Evolutionary conservation across 2,113 vertebrate genomes (phyloP).

Genomic region (Cryptotis parvus): DNA sequence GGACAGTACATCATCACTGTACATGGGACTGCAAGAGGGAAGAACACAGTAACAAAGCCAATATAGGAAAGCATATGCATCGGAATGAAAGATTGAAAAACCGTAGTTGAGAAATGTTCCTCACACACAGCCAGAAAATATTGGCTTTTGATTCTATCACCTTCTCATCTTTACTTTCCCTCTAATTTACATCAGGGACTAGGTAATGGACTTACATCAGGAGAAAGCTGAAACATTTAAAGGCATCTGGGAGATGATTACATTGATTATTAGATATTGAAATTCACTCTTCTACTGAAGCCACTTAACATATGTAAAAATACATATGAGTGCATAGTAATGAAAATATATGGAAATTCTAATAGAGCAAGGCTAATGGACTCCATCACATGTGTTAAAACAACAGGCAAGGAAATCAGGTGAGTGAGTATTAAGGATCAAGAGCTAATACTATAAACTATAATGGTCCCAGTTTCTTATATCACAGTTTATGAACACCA

Average conservation of each 20-base stretch:
- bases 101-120: neutral
- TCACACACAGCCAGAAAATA: neutral
- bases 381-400: neutral
- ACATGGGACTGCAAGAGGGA: neutral
- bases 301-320: neutral
- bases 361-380: neutral
- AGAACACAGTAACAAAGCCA: neutral
- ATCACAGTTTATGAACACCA: neutral
- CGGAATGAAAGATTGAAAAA: neutral
- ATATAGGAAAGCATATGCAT: neutral
- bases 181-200: neutral
- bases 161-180: neutral
- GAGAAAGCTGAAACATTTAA: neutral
- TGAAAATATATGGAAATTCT: slow-evolving; percentile 20
- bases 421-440: neutral
- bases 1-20: neutral
- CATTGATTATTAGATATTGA: neutral
- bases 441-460: neutral
- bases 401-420: neutral
- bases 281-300: neutral
- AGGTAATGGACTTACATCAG: neutral
- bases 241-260: neutral
- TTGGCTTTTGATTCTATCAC: neutral
- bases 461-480: neutral
- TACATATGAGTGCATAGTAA: neutral